Evolutionary conservation across 1,140 invertebrate genomes (phyloP), one percentile per base, ranked within the genome.

Genomic region (Panagrolaimus sp.): DNA sequence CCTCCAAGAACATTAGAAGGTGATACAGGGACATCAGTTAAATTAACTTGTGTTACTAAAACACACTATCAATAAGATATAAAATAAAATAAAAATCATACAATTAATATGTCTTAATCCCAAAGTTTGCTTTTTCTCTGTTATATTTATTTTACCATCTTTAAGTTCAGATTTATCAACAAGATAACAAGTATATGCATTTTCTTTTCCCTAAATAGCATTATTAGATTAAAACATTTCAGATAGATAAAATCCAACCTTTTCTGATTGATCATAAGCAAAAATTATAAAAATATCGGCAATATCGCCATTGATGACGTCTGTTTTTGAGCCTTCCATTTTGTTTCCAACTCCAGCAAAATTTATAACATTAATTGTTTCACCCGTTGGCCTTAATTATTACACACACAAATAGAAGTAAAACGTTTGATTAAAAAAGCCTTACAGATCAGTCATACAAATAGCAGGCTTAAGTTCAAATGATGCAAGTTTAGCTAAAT

Each of bases 401-500:
- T n/a, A 13, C 20, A 38, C 7, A 63, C 16, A 63, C 9, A 0
- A 64, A 64, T 44, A 42, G 9, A 64, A 68, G n/a, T n/a, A 42
- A 46, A 14, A 25, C 20, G 8, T 31, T 14, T 5, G 13, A 31
- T n/a, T 13, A 44, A 9, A n/a, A n/a, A 11, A 8, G 23, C 5
- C 62, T 64, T 45, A 74, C 73, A 42, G 45, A 25, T 77, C 73
- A 2, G 73, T 11, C 13, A 77, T 38, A 66, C 69, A 79, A 45
- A 80, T 67, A 9, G 73, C 72, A 0, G 76, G 69, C 53, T 53
- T 51, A 27, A 66, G 72, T 62, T 79, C 31, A 11, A 47, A 65
- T 7, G 48, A 27, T 13, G 79, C 89, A 83, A 98, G 86, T 83
- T 85, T 87, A 0, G 93, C 92, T 62, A 98, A 85, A 85, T 89